Base-by-base conservation (phyloP, 2,113 vertebrate genomes). In the Mesoclemmys tuberculata region DNA sequence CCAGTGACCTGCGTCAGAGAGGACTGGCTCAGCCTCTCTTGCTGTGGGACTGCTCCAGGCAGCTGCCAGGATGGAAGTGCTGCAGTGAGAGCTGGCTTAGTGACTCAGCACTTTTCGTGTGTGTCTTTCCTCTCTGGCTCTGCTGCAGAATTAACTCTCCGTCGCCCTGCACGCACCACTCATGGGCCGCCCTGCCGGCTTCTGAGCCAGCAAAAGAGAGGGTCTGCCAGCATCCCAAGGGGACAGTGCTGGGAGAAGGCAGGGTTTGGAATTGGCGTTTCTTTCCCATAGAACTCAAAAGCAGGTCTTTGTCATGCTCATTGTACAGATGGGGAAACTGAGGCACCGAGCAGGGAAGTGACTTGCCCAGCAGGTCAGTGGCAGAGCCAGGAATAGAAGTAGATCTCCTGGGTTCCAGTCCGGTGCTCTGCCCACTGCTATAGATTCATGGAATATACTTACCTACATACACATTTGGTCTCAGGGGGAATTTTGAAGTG, bases 21-120 rank as follows among this genome's bases (percentile, higher is more conserved):
- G 56, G 80, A 83, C 82, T 88, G 74, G 71, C 49, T 92, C 90
- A 46, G 80, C 55, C 52, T n/a, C 38, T 84, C 56, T 56, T 84
- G 80, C 88, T 84, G 52, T 6, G 56, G 88, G 61, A 38, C 14
- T 27, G 64, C 54, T 68, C 41, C 31, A 44, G 58, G 80, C 82
- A 80, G 78, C 38, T 54, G 49, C 48, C 31, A 10, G 58, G 64
- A 81, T 52, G 44, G 41, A 82, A 81, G 58, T 38, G 83, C 92
- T 85, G 44, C 11, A 55, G 68, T 68, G 26, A 35, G 77, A 80
- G 54, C 41, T 41, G 56, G 61, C 44, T 56, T 44, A 2, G 56
- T 83, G 94, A 93, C 68, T 94, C 88, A 61, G 86, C 93, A 92
- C 64, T 64, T 78, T 85, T 18, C 24, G 38, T n/a, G 41, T 75